A percentile compares a stretch with the other conserved stretches of the same genome.
Evolutionary conservation across 2,888 invertebrate genomes (phyloP).

Genomic region (Agelastica alni): DNA sequence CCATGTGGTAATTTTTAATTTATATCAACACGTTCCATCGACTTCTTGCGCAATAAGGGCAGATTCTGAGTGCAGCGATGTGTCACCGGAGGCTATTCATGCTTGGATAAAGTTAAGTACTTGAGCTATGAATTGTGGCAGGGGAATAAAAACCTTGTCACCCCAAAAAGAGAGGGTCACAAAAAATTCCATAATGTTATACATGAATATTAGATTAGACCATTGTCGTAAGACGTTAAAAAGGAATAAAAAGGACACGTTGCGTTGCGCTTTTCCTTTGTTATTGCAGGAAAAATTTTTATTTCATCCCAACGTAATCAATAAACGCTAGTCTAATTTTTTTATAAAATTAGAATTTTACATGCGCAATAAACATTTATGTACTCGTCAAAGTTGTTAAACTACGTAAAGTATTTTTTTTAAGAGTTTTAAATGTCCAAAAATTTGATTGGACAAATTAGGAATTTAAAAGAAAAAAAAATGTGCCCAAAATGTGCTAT

Average conservation of each 20-base stretch:
- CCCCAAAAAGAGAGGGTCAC: slow-evolving; percentile 39
- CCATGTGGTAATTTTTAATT: not conserved
- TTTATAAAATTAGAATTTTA: no score
- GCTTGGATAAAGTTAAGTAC: slow-evolving; percentile 42
- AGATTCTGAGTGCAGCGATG: slow-evolving; percentile 40
- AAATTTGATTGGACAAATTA: no score
- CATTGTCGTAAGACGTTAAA: slow-evolving; percentile 26
- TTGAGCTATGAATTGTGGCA: slow-evolving; percentile 42
- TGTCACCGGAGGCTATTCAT: slow-evolving; percentile 35
- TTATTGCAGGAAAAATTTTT: slow-evolving; percentile 1
- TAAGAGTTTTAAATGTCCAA: no score
- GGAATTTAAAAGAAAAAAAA: no score
- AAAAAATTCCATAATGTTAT: slow-evolving; percentile 44
- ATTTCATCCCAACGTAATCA: no score
- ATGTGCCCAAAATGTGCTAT: no score
- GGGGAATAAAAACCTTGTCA: slow-evolving; percentile 43
- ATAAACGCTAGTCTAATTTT: no score
- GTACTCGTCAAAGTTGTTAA: no score
- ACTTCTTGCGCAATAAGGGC: not conserved
- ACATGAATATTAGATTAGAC: slow-evolving; percentile 49
- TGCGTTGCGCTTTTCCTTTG: slow-evolving; percentile 25
- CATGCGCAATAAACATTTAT: no score
- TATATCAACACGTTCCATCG: not conserved
- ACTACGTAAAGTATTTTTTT: no score
- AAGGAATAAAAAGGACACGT: slow-evolving; percentile 30